phyloP scores from a whole-genome alignment of 1,140 invertebrate genomes.

The Plectrocnemia conspersa region DNA sequence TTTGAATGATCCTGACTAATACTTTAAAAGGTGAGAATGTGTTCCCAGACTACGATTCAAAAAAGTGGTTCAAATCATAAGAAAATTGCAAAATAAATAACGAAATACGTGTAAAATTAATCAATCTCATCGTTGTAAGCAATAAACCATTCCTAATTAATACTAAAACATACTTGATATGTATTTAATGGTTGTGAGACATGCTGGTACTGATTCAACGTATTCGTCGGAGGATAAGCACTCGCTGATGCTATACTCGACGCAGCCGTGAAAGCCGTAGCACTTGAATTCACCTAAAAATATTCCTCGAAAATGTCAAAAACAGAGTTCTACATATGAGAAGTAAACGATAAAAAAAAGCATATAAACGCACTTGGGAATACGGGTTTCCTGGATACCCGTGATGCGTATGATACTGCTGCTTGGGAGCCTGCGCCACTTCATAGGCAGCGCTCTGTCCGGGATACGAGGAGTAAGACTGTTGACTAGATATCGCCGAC shows the following conservation, averaged over 20 bases:
- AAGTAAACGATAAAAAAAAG: neutral
- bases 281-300: conserved; percentile 30
- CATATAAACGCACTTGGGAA: conserved; percentile 24
- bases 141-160: too few species aligned
- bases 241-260: conserved; percentile 26
- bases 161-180: conserved; percentile 27
- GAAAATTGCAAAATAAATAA: too few species aligned
- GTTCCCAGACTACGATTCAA: too few species aligned
- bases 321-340: neutral
- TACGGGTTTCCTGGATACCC: conserved; percentile 28
- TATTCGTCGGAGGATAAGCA: conserved; percentile 28
- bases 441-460: conserved; percentile 18
- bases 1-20: too few species aligned
- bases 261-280: conserved; percentile 30
- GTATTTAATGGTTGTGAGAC: conserved; percentile 28
- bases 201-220: conserved; percentile 31
- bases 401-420: conserved; percentile 18
- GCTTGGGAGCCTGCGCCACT: conserved; percentile 19
- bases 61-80: too few species aligned
- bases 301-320: neutral
- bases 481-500: conserved; percentile 24
- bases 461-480: conserved; percentile 32
- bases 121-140: too few species aligned
- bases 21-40: too few species aligned
- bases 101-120: too few species aligned